Evolutionary conservation across 2,113 vertebrate species (phyloP).

Genomic region (Neogobius melanostomus): DNA sequence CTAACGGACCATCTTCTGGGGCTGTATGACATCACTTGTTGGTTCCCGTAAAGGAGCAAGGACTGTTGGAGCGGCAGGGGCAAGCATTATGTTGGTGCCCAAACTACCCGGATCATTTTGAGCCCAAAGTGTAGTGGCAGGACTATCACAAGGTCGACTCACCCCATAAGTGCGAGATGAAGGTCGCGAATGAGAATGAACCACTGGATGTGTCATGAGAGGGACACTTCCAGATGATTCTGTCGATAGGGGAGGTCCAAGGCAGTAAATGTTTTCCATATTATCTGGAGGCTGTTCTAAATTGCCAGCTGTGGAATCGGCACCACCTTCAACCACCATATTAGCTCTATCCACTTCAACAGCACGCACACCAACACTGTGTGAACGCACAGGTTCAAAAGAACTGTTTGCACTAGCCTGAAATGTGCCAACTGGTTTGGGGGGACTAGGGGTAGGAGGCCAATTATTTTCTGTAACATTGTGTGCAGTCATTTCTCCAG

Average conservation of each 20-base stretch:
- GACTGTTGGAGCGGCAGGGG: constrained; percentile 89
- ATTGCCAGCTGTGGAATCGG: constrained; percentile 81
- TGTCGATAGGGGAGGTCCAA: constrained; percentile 45
- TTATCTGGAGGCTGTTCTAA: constrained; percentile 96
- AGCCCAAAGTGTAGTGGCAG: constrained; percentile 94
- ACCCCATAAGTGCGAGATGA: constrained; percentile 81
- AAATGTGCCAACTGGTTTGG: constrained; percentile 91
- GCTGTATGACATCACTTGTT: constrained; percentile 83
- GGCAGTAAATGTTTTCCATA: constrained; percentile 85
- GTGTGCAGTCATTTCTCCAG: constrained; percentile 59
- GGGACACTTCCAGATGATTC: constrained; percentile 49
- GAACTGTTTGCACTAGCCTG: constrained; percentile 96
- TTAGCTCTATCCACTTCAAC: constrained; percentile 87
- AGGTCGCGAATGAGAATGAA: constrained; percentile 66
- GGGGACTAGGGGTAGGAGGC: constrained; percentile 89
- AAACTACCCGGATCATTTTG: constrained; percentile 87
- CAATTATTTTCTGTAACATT: constrained; percentile 66
- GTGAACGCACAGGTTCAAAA: constrained; percentile 92
- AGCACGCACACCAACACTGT: constrained; percentile 83
- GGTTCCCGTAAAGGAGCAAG: constrained; percentile 80
- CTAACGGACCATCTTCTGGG: constrained; percentile 82
- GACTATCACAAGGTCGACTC: constrained; percentile 88
- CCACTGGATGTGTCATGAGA: constrained; percentile 35
- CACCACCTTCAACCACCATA: constrained; percentile 82
- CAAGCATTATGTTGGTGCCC: constrained; percentile 86